Evolutionary conservation across 2,113 vertebrate genomes (phyloP), one percentile per base, ranked within the genome.

Genomic region (Todiramphus saurophagus): DNA sequence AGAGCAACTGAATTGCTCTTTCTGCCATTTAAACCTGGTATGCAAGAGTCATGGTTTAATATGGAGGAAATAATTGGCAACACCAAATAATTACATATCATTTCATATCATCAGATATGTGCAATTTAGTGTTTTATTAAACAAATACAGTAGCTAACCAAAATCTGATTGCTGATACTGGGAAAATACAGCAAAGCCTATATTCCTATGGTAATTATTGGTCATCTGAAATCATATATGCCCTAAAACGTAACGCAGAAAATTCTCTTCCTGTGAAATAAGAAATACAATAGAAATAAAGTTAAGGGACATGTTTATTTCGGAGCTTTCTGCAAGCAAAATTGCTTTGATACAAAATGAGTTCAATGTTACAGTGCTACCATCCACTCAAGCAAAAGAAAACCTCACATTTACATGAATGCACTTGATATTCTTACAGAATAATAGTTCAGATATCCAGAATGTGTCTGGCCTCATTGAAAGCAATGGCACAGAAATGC

Each of bases 331-430:
- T 98, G 99, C 99, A 99, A 99, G 99, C 99, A 98, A 98, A 98
- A 99, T 74, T 97, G 98, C 98, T 98, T 98, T 98, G 98, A 99
- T 99, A 99, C 99, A 99, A 99, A 99, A 99, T 98, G 98, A 98
- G 97, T 98, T 98, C 96, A 97, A 98, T 98, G 98, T 97, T 98
- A 98, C 98, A 99, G 98, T 98, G 98, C 99, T 98, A 98, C 98
- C 98, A 98, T 98, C 98, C 99, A 99, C 98, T 98, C 98, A 98
- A 99, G 99, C 98, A 97, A 99, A 99, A 98, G 98, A 97, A 99
- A 98, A 99, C 98, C 97, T 98, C 98, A 99, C 98, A 98, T 98
- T 97, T 98, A 98, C 97, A 98, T 98, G 97, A 98, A 98, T 98
- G 98, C 98, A 99, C 98, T 98, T 97, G 98, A 98, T 98, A 98